These are phyloP conservation scores for Drosophila asahinai DNA, from an alignment of 1,140 invertebrate genomes.

Conservation along the genomic window DNA sequence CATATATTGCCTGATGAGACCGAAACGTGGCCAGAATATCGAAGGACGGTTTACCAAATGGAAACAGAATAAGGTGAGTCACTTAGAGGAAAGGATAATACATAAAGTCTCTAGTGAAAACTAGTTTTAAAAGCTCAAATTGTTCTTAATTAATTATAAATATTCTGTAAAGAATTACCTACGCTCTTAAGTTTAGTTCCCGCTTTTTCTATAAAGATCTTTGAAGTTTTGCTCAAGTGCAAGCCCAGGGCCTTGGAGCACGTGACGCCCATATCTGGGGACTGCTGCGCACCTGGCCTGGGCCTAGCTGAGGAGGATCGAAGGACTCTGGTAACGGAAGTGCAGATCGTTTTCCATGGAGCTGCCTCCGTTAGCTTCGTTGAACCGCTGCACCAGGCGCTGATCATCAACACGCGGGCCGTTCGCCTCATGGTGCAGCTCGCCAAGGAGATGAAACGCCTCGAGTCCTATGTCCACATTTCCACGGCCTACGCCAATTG, in stretches of 20 bases:
- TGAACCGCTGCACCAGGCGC: conserved; percentile 89
- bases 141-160: no score
- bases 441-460: conserved; percentile 88
- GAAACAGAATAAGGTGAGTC: conserved; percentile 78
- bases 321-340: conserved; percentile 64
- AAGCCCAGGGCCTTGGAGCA: conserved; percentile 39
- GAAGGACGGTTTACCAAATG: conserved; percentile 88
- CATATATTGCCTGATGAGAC: conserved; percentile 91
- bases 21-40: conserved; percentile 90
- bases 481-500: conserved; percentile 91
- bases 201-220: conserved; percentile 25
- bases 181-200: no score
- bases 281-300: conserved; percentile 87
- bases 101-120: no score
- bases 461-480: conserved; percentile 89
- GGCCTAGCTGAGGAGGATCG: conserved; percentile 88
- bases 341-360: conserved; percentile 92
- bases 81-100: neutral
- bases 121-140: neutral
- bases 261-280: conserved; percentile 86
- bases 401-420: conserved; percentile 88
- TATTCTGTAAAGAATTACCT: no score
- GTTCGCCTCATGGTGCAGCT: conserved; percentile 86
- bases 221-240: conserved; percentile 25
- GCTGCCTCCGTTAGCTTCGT: conserved; percentile 94